A percentile compares a stretch with the other conserved stretches of the same genome.
These are phyloP conservation scores for Xanthorhoe designata DNA, from an alignment of 2,888 invertebrate genomes.

Conservation along the genomic window DNA sequence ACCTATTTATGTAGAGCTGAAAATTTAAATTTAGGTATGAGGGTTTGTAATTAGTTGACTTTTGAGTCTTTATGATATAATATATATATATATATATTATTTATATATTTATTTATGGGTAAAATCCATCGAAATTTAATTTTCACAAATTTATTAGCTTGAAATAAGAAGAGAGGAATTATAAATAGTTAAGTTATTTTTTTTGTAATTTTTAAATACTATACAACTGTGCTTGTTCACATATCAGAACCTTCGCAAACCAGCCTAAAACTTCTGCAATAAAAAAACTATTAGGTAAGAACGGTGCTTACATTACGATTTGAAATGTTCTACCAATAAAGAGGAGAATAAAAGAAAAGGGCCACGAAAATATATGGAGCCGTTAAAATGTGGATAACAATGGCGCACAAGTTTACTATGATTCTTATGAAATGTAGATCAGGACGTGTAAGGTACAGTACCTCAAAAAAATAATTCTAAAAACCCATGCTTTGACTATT, in stretches of 20 bases:
- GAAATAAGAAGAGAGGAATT: not conserved
- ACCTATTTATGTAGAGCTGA: too few relatives aligned
- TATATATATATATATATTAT: too few relatives aligned
- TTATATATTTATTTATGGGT: too few relatives aligned
- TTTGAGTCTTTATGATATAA: too few relatives aligned
- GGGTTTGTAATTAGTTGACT: too few relatives aligned
- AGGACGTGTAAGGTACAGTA: slow-evolving; percentile 2
- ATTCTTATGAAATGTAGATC: slow-evolving; percentile 26
- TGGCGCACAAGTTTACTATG: slow-evolving; percentile 26
- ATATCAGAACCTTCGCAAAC: slow-evolving; percentile 6
- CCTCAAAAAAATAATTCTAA: slow-evolving; percentile 6
- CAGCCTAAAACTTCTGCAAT: slow-evolving; percentile 29
- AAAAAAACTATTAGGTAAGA: slow-evolving; percentile 33
- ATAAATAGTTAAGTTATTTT: not conserved
- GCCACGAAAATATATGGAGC: slow-evolving; percentile 32
- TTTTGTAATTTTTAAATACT: too few relatives aligned
- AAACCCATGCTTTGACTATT: not conserved
- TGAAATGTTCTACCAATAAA: slow-evolving; percentile 38
- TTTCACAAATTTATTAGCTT: not conserved
- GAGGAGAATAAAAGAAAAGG: slow-evolving; percentile 36
- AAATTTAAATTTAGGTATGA: too few relatives aligned
- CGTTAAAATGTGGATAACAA: slow-evolving; percentile 25
- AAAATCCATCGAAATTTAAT: too few relatives aligned
- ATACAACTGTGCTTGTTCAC: not conserved
- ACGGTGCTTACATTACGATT: slow-evolving; percentile 33